Conservation (phyloP, 2,888 invertebrate species). For the Automeris io region DNA sequence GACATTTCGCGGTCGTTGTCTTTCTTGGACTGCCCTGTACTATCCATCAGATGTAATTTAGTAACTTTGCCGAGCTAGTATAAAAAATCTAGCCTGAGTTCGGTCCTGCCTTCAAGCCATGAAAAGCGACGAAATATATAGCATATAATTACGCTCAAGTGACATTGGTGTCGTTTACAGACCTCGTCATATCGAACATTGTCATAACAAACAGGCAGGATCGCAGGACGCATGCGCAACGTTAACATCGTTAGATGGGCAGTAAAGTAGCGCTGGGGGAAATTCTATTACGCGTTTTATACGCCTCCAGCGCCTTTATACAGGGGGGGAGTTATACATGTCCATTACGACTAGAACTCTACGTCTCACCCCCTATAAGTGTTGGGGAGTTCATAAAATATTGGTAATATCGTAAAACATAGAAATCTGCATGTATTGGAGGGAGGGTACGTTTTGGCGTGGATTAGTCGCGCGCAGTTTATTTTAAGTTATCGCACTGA, state of each 20-base stretch:
- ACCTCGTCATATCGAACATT: slow-evolving; percentile 17
- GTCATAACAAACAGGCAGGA: slow-evolving; percentile 29
- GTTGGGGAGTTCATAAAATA: slow-evolving; percentile 26
- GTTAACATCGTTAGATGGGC: slow-evolving; percentile 67
- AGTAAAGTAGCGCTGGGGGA: slow-evolving; percentile 34
- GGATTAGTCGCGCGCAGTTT: slow-evolving; percentile 71
- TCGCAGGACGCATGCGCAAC: slow-evolving; percentile 59
- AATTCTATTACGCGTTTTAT: slow-evolving; percentile 75
- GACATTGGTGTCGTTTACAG: slow-evolving; percentile 8
- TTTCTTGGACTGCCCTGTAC: too few relatives aligned
- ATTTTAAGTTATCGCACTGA: slow-evolving; percentile 63
- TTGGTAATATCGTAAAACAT: slow-evolving; percentile 49
- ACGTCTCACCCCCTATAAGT: slow-evolving; percentile 30
- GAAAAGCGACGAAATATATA: neutral
- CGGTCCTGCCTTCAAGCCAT: neutral
- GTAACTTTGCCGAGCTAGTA: too few relatives aligned
- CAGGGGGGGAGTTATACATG: slow-evolving; percentile 55
- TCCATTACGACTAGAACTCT: slow-evolving; percentile 51
- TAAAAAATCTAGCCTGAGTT: too few relatives aligned
- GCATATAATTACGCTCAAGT: slow-evolving; percentile 4
- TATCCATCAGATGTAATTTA: too few relatives aligned
- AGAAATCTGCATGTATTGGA: slow-evolving; percentile 52
- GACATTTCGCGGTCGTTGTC: too few relatives aligned
- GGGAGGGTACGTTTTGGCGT: slow-evolving; percentile 4
- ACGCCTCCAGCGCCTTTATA: slow-evolving; percentile 62